Base-by-base conservation (phyloP, 30 jellyfish, hydroid and myxozoan genomes). In the Hydractinia echinata region DNA sequence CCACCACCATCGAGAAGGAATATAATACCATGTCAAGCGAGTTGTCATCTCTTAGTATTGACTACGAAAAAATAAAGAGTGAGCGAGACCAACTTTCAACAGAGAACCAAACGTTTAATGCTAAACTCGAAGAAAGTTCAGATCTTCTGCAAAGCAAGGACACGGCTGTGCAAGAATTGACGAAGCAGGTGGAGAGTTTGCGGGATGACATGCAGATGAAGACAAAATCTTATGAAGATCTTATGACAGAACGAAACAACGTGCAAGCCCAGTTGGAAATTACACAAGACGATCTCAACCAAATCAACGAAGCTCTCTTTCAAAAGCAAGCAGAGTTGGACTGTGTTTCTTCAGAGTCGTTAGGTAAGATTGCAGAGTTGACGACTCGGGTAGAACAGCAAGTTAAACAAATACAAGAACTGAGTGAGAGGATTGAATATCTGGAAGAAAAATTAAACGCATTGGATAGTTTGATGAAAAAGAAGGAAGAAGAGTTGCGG, bases 141-240 rank as follows among this genome's bases (percentile, higher is more conserved):
- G 81, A 69, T 5, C 10, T 80, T 4, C 14, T 80, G 87, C 87
- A 80, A 20, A 80, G 87, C 64, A 80, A 80, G 6, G 87, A 80
- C 21, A 9, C 87, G 5, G 39, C 79, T 60, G n/a, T 80, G 16
- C 71, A 80, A 68, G 74, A 80, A 20, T 39, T 80, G 18, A 67
- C 8, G 11, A 9, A 21, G 9, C 81, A 80, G 54, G 11, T 58
- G 62, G 87, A 66, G 11, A 39, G 8, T 13, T 61, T 80, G 51
- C 83, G 70, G 11, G 87, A 80, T n/a, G 87, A 80, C 68, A n/a
- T 80, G 14, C 87, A 66, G 51, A 14, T 80, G 81, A 80, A 66
- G 53, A 62, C 81, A 51, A 62, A 66, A 67, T 9, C 73, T 19
- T 80, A 80, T 50, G 87, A 80, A 66, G 87, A 80, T 80, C 51